A percentile compares a stretch with the other conserved stretches of the same genome.
These are phyloP conservation scores for Coreius guichenoti DNA, from an alignment of 2,797 vertebrate species.

Conservation along the genomic window DNA sequence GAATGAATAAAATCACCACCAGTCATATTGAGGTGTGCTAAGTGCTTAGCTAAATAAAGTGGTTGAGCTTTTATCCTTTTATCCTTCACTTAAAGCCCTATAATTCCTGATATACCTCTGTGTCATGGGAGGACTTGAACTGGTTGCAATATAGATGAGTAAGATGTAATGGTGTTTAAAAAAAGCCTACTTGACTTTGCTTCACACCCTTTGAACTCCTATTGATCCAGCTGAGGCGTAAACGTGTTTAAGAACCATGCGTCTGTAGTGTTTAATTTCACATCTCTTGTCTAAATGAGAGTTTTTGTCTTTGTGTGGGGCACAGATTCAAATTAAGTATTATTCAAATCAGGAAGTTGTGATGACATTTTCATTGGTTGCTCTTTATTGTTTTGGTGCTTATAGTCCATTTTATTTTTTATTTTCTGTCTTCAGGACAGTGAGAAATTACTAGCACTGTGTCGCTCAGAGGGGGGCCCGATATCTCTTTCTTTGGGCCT, in stretches of 20 bases:
- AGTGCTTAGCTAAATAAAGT: slow-evolving; percentile 28
- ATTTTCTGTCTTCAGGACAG: slow-evolving; percentile 79
- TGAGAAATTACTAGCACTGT: slow-evolving; percentile 79
- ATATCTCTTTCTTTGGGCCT: slow-evolving; percentile 82
- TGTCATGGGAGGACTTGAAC: slow-evolving; percentile 28
- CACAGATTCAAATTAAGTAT: background rate
- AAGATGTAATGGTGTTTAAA: slow-evolving; percentile 18
- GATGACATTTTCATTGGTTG: background rate
- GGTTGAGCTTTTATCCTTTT: background rate
- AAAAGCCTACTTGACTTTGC: slow-evolving; percentile 17
- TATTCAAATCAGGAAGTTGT: background rate
- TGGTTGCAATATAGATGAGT: background rate
- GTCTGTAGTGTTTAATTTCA: background rate
- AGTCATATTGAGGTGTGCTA: slow-evolving; percentile 12
- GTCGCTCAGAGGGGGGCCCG: slow-evolving; percentile 80
- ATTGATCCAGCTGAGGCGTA: slow-evolving; percentile 23
- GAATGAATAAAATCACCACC: background rate
- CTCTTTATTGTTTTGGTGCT: background rate
- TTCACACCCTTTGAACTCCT: slow-evolving; percentile 43
- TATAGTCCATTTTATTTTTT: background rate
- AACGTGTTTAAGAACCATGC: background rate
- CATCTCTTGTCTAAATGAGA: background rate
- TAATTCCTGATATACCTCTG: background rate
- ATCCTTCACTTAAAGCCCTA: slow-evolving; percentile 33
- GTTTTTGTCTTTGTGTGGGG: slow-evolving; percentile 20